These are phyloP conservation scores for Melanotaenia nigrans DNA, from an alignment of 2,797 vertebrate genomes.

Conservation along the genomic window DNA sequence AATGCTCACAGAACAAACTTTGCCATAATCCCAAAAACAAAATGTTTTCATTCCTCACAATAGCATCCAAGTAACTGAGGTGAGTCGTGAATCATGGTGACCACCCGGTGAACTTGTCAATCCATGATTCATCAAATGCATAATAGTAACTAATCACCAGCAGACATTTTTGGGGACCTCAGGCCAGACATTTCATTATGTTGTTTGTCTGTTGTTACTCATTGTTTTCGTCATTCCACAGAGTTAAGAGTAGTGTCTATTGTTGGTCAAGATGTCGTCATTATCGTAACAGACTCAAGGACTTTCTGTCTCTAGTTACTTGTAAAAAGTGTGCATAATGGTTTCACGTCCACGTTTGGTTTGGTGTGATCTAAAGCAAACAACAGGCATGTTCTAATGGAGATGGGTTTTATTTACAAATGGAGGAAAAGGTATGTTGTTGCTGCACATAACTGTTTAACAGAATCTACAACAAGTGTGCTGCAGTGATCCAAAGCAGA, in stretches of 20 bases:
- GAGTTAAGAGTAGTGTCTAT: slow-evolving; percentile 56
- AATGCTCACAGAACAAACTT: background rate
- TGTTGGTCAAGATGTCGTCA: slow-evolving; percentile 44
- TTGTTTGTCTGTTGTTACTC: slow-evolving; percentile 62
- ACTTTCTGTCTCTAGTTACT: slow-evolving; percentile 20
- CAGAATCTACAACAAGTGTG: background rate
- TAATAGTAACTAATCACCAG: slow-evolving; percentile 50
- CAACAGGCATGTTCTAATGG: background rate
- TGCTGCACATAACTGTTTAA: background rate
- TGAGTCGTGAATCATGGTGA: slow-evolving; percentile 40
- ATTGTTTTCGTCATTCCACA: slow-evolving; percentile 74
- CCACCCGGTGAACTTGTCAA: slow-evolving; percentile 55
- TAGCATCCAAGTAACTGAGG: background rate
- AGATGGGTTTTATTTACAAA: background rate
- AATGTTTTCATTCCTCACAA: background rate
- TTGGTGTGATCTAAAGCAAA: background rate
- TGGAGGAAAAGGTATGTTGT: background rate
- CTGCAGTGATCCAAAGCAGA: slow-evolving; percentile 7
- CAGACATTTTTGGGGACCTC: slow-evolving; percentile 28
- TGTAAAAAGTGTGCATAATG: slow-evolving; percentile 7
- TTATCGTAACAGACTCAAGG: slow-evolving; percentile 27
- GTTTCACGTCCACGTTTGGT: slow-evolving; percentile 1
- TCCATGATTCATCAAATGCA: slow-evolving; percentile 55
- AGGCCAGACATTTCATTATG: slow-evolving; percentile 55
- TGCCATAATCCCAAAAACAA: background rate